phyloP scores from a whole-genome alignment of 2,113 vertebrate genomes.

The Canis aureus region DNA sequence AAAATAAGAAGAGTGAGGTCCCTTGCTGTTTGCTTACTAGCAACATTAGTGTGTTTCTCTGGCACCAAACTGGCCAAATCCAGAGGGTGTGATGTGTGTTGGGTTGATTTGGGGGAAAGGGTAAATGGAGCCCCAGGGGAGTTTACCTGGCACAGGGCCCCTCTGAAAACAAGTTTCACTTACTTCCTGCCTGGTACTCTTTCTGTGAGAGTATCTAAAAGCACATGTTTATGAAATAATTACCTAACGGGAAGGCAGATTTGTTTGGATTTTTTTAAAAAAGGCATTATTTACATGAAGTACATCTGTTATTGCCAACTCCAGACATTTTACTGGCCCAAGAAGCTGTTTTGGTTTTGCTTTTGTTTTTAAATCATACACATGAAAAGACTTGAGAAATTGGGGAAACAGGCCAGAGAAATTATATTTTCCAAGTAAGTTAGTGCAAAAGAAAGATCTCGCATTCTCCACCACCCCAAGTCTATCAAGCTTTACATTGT shows the following conservation, averaged over 20 bases:
- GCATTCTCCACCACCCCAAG: background rate
- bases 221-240: background rate
- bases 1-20: background rate
- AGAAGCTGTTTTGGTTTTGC: background rate
- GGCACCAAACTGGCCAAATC: background rate
- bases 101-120: background rate
- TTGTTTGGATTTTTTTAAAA: background rate
- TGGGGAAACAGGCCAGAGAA: conserved; percentile 23
- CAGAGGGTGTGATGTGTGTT: background rate
- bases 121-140: background rate
- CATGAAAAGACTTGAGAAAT: background rate
- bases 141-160: background rate
- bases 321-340: background rate
- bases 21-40: background rate
- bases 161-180: background rate
- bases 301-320: background rate
- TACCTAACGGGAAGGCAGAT: background rate
- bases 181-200: background rate
- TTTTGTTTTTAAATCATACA: background rate
- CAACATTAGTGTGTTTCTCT: background rate
- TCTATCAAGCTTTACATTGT: background rate
- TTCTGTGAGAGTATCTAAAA: background rate
- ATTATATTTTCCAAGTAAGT: conserved; percentile 3
- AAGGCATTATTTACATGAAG: background rate
- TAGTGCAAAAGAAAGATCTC: background rate